Evolutionary conservation across 2,888 invertebrate genomes (phyloP), one percentile per base, ranked within the genome.

Genomic region (Mantis religiosa): DNA sequence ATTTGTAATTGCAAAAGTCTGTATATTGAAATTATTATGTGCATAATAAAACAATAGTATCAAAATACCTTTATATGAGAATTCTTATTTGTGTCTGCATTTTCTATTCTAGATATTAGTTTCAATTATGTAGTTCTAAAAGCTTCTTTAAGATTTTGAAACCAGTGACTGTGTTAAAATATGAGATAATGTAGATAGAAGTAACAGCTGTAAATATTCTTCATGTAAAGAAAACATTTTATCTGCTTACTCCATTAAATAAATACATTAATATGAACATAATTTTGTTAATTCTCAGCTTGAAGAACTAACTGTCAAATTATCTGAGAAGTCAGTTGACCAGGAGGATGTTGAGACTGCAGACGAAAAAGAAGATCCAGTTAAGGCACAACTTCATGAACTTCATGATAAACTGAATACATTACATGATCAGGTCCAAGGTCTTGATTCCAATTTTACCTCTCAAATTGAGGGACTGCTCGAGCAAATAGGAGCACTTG

Each of bases 381-480:
- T 54, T 25, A 30, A 86, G 1, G 90, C 28, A 4, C 54, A 34
- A 1, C n/a, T 88, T 25, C 25, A 87, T 89, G 28, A 82, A 84
- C n/a, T 91, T 54, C 91, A 91, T 83, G 89, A 88, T 47, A 92
- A 91, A 90, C 91, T 93, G 86, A 91, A 91, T 20, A 92, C 92
- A 20, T 91, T 91, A 34, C 88, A 90, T n/a, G 92, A 92, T 12
- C 92, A 92, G 90, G 89, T 93, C 2, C 90, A 91, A 14, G 91
- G 92, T 7, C 87, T 94, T 89, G 93, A 93, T 89, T 91, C 91
- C 27, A 91, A 91, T 81, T 93, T 93, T 88, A 92, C 92, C 90
- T 91, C 92, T 30, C 93, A 95, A 93, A 91, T 95, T 15, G 92
- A 91, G 88, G 93, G 93, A 1, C 92, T 95, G 91, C 94, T 95